Evolutionary conservation across 2,888 invertebrate species (phyloP).

Genomic region (Tridacna crocea): DNA sequence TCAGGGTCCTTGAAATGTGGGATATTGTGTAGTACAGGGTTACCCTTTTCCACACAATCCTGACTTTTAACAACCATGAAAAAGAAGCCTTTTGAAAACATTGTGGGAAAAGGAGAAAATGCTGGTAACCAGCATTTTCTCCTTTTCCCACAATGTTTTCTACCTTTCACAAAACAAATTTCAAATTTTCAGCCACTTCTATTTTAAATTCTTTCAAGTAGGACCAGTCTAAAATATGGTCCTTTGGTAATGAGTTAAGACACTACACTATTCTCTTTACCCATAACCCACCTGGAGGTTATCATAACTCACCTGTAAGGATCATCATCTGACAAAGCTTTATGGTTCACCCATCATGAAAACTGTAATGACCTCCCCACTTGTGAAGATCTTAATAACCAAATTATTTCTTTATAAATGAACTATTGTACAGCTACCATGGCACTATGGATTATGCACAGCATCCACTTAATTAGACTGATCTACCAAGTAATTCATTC

Average conservation of each 20-base stretch:
- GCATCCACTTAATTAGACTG: slow-evolving; percentile 15
- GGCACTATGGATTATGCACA: not conserved
- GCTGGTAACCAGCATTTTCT: no score
- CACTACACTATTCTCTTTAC: not conserved
- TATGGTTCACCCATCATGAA: not conserved
- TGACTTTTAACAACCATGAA: no score
- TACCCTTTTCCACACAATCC: not conserved
- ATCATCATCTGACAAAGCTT: slow-evolving; percentile 8
- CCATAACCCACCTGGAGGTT: not conserved
- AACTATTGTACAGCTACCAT: not conserved
- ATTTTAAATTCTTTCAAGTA: no score
- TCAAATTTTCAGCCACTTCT: no score
- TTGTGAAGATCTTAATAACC: not conserved
- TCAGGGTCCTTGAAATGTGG: no score
- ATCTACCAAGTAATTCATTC: slow-evolving; percentile 20
- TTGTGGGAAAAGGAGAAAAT: no score
- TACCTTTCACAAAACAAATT: no score
- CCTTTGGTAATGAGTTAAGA: no score
- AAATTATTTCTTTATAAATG: not conserved
- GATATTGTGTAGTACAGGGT: not conserved
- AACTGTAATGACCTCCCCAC: not conserved
- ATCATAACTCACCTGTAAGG: slow-evolving; percentile 12
- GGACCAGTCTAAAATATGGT: no score
- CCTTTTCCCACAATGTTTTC: no score
- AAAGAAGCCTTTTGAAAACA: no score